Conservation (phyloP, 2,113 vertebrate genomes). For the Ctenomys sociabilis region DNA sequence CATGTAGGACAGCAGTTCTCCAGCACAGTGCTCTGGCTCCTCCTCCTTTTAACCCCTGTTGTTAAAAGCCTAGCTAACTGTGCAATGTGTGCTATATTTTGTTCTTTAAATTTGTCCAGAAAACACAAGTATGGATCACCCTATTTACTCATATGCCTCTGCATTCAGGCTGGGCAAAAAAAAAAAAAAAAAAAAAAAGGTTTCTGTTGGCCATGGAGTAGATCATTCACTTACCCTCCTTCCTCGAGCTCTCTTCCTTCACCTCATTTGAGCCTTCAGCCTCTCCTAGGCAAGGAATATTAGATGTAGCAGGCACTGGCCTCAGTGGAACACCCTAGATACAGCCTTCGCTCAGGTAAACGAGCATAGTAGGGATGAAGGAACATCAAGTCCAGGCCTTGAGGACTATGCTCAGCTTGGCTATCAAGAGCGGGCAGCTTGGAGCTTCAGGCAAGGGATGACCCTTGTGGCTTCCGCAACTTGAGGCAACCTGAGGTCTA, state of each 20-base stretch:
- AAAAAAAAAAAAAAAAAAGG: no score
- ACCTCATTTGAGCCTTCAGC: background rate
- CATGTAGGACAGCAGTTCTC: background rate
- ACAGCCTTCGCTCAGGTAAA: background rate
- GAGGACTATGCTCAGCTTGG: background rate
- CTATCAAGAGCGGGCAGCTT: fast-evolving
- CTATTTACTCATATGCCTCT: background rate
- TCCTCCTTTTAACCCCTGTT: background rate
- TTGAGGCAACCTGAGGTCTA: background rate
- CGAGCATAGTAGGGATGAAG: fast-evolving
- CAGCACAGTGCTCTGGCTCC: background rate
- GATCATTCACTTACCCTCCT: background rate
- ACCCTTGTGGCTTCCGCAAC: background rate
- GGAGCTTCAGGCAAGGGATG: background rate
- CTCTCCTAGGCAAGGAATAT: background rate
- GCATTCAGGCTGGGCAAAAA: background rate
- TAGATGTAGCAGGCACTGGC: background rate
- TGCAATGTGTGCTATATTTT: background rate
- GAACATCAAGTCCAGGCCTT: background rate
- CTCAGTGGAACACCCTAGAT: background rate
- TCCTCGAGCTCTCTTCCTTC: background rate
- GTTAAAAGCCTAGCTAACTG: background rate
- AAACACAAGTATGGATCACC: background rate
- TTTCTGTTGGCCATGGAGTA: background rate
- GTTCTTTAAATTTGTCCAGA: background rate